Evolutionary conservation across 2,113 vertebrate genomes (phyloP), one percentile per base, ranked within the genome.

Genomic region (Arothron firmamentum): DNA sequence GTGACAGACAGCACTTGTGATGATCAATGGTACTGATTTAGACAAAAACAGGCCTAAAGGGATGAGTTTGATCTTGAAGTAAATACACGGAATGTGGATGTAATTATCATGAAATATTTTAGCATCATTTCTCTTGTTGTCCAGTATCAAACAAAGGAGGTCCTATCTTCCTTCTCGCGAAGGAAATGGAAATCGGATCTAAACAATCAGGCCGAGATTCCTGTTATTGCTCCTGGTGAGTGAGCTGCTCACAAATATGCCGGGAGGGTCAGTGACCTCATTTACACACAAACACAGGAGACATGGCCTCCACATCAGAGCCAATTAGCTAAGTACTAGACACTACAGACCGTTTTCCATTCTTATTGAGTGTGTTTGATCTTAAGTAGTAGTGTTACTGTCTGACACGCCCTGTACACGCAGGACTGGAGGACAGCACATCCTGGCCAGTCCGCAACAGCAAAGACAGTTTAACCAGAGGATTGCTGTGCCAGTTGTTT

Each of bases 171-270:
- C 20, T 19, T 20, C 17, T 59, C 45, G 73, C 49, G 62, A 52
- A 83, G 86, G 86, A 90, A 86, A 66, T 82, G 76, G 78, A 74
- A 65, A 46, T 70, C 59, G 28, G 18, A 60, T 71, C 76, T 84
- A 57, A 79, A 71, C 75, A 81, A 82, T 81, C 87, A 79, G 75
- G 50, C 52, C 56, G 61, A 45, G 74, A 82, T 86, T 88, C 87
- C 85, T 85, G 87, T 89, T 86, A 65, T 82, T 84, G 78, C 81
- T 74, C 6, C 45, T 57, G 47, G 65, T 72, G 55, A 78, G 67
- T 67, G 66, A 80, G 77, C 72, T 65, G 62, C 72, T 69, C 71
- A 82, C 75, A 83, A 81, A 78, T 77, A 83, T 14, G 75, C 74
- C 80, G 70, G 58, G 74, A 72, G 70, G 49, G 70, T 72, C 63